Conservation (phyloP, 2,113 vertebrate species). For the Erythrolamprus reginae region DNA sequence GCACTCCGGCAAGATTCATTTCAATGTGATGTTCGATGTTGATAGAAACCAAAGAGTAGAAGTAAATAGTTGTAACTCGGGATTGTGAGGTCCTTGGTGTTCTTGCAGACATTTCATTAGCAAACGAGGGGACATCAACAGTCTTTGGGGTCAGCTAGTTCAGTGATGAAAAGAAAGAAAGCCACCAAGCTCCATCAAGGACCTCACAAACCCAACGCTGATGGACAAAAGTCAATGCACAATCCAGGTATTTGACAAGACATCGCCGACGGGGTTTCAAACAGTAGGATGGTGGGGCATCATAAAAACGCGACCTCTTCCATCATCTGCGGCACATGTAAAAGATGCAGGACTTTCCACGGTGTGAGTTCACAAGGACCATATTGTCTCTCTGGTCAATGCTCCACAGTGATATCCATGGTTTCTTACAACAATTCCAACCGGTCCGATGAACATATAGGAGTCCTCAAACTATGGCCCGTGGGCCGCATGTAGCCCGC, state of each 20-base stretch:
- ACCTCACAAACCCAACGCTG: conserved; percentile 74
- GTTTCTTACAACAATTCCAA: conserved; percentile 71
- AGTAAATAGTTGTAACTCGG: not conserved
- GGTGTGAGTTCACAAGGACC: not conserved
- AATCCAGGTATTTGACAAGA: conserved; percentile 64
- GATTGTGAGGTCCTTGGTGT: not conserved
- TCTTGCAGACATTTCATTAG: not conserved
- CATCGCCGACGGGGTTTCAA: not conserved
- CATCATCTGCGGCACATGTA: not conserved
- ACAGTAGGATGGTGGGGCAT: not conserved
- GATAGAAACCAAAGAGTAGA: conserved; percentile 73
- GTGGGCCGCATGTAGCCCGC: too few species aligned
- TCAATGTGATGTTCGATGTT: conserved; percentile 76
- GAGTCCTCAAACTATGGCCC: too few species aligned
- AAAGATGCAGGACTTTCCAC: not conserved
- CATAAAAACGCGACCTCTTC: not conserved
- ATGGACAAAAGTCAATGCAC: conserved; percentile 81
- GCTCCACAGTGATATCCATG: not conserved
- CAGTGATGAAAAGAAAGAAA: not conserved
- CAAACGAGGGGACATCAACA: not conserved
- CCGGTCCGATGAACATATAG: conserved; percentile 90
- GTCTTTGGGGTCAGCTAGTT: not conserved
- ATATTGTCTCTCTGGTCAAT: not conserved
- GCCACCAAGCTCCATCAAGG: not conserved
- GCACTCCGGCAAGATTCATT: conserved; percentile 70